Evolutionary conservation across 2,113 vertebrate genomes (phyloP).

Genomic region (Bothrops jararaca): DNA sequence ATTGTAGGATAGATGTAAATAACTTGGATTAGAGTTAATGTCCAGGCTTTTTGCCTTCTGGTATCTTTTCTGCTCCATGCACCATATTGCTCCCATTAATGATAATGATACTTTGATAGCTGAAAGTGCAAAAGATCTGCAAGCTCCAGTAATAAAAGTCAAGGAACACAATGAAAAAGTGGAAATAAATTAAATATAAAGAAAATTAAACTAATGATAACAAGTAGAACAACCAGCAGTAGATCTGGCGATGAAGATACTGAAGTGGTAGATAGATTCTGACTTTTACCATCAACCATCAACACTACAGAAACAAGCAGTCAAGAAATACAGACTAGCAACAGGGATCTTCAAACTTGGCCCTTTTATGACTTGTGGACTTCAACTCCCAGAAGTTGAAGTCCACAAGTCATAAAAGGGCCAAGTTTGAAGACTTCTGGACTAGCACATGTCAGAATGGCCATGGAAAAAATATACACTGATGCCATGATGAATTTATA

Average conservation of each 20-base stretch:
- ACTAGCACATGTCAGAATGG: background rate
- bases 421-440: too few species aligned
- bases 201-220: background rate
- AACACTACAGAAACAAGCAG: background rate
- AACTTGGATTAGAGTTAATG: slow-evolving; percentile 59
- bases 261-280: background rate
- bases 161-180: background rate
- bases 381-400: too few species aligned
- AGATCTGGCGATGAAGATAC: background rate
- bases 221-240: background rate
- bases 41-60: slow-evolving; percentile 28
- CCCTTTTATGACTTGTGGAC: too few species aligned
- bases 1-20: slow-evolving; percentile 52
- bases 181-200: background rate
- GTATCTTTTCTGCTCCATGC: slow-evolving; percentile 41
- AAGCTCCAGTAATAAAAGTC: background rate
- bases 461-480: background rate
- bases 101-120: slow-evolving; percentile 26
- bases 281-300: background rate
- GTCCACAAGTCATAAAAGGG: too few species aligned
- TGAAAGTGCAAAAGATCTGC: background rate
- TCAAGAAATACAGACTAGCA: background rate
- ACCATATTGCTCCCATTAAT: slow-evolving; percentile 42
- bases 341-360: too few species aligned
- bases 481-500: background rate